Evolutionary conservation across 2,888 invertebrate genomes (phyloP).

Genomic region (Cyrtodaria siliqua): DNA sequence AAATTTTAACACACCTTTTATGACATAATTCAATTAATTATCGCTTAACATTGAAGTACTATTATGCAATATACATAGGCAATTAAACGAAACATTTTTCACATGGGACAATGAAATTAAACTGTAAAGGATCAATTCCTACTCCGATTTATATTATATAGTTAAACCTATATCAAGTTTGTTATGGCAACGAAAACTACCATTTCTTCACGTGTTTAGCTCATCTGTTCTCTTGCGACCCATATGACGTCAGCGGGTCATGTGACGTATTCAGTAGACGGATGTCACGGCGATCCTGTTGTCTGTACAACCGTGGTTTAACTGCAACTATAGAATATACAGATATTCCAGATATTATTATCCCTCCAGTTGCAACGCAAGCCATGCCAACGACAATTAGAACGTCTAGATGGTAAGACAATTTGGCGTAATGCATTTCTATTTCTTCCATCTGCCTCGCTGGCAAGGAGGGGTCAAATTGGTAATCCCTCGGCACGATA

Average conservation of each 20-base stretch:
- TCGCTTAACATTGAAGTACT: too few relatives aligned
- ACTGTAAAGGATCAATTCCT: too few relatives aligned
- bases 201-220: too few relatives aligned
- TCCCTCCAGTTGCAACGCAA: constrained; percentile 66
- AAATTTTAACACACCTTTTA: too few relatives aligned
- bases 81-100: too few relatives aligned
- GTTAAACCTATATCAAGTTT: too few relatives aligned
- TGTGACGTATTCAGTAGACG: background rate
- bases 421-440: constrained; percentile 68
- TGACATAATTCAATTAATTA: too few relatives aligned
- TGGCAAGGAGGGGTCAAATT: constrained; percentile 66
- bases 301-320: constrained; percentile 10
- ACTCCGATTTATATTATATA: too few relatives aligned
- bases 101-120: too few relatives aligned
- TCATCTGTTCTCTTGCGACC: too few relatives aligned
- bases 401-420: constrained; percentile 66
- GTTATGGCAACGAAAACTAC: too few relatives aligned
- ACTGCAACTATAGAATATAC: constrained; percentile 15
- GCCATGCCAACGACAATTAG: constrained; percentile 73
- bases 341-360: constrained; percentile 62
- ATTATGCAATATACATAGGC: too few relatives aligned
- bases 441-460: constrained; percentile 77
- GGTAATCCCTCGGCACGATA: constrained; percentile 71
- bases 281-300: constrained; percentile 32
- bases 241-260: constrained; percentile 16